Conservation (phyloP, 2,797 vertebrate species). For the Rhinella marina region DNA sequence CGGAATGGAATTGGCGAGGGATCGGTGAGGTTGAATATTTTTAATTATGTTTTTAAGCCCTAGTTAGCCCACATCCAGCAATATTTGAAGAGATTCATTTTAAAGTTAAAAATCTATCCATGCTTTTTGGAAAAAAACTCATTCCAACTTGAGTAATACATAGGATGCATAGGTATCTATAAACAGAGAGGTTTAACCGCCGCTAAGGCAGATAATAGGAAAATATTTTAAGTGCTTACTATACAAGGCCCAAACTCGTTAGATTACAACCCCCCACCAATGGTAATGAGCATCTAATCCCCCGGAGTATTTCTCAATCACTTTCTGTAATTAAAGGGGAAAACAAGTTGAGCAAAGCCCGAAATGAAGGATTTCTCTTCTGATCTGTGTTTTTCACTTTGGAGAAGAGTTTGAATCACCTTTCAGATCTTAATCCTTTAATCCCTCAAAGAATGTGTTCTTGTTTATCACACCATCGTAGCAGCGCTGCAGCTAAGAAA, state of each 20-base stretch:
- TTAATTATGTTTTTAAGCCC: too few relatives aligned
- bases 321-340: conserved; percentile 86
- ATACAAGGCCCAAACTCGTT: conserved; percentile 66
- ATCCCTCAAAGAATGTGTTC: conserved; percentile 84
- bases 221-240: conserved; percentile 1
- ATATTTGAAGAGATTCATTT: too few relatives aligned
- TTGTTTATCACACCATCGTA: conserved; percentile 75
- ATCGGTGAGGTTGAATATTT: too few relatives aligned
- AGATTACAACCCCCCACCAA: conserved; percentile 67
- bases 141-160: background rate
- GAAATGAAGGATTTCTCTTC: conserved; percentile 72
- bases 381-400: conserved; percentile 74
- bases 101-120: background rate
- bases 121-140: background rate
- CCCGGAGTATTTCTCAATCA: conserved; percentile 86
- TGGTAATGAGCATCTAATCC: conserved; percentile 79
- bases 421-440: conserved; percentile 86
- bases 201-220: background rate
- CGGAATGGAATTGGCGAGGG: too few relatives aligned
- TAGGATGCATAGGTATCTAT: background rate
- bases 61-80: too few relatives aligned
- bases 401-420: conserved; percentile 85
- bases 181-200: background rate
- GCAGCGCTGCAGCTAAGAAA: conserved; percentile 68
- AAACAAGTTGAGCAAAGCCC: conserved; percentile 74